Evolutionary conservation across 2,797 vertebrate species (phyloP), one percentile per base, ranked within the genome.

Genomic region (Periparus ater): DNA sequence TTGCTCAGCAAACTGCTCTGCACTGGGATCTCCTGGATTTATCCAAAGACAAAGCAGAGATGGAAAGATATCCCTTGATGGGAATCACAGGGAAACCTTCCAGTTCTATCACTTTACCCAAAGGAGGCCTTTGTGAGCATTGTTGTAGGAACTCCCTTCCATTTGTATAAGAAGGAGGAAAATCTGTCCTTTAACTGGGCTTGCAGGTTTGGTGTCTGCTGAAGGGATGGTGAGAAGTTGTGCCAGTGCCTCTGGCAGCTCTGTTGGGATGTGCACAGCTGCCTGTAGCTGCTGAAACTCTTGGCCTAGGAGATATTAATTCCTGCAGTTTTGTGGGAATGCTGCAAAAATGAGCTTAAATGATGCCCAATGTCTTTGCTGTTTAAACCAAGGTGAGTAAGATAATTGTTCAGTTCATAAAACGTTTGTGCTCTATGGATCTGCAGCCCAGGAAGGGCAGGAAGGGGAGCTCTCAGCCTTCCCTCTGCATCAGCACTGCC

Each of bases 21-120:
- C 6, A 0, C 48, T 27, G 89, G 51, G 47, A 84, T 76, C 54
- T 85, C 38, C 76, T 95, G 89, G 47, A 65, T n/a, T 81, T 42
- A 65, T 9, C 68, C 62, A 78, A 45, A 96, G 89, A 63, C 79
- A 90, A 48, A 94, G 82, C 86, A 87, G 74, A 77, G 72, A 94
- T 88, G 67, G 57, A 78, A 47, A 79, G 87, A 93, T 76, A 47
- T 42, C 71, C 75, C 67, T 93, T 9, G 5, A 34, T 90, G 88
- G 63, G 83, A 67, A 88, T 55, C 70, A 66, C 67, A 58, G 72
- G 76, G 73, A 71, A 76, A 77, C 0, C 6, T 83, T 93, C 89
- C 77, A 77, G 63, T 71, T 84, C 4, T 17, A 9, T 72, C 45
- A 9, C 60, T 91, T 75, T 3, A 58, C 70, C 71, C 85, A 62